Evolutionary conservation across 1,140 invertebrate genomes (phyloP).

Genomic region (Pseudomyrmex concolor): DNA sequence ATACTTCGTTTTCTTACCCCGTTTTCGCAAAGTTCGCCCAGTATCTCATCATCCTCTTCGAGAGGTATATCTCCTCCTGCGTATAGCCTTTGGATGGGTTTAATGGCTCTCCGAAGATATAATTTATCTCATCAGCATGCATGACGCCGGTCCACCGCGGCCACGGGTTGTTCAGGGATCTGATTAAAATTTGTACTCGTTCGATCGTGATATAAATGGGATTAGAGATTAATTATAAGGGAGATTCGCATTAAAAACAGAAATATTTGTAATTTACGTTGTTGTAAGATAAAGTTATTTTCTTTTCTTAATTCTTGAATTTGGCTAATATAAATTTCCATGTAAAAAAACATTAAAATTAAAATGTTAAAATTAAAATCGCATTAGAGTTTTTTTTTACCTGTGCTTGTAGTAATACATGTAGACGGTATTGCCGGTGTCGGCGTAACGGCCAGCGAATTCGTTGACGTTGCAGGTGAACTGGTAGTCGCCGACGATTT

Average conservation of each 20-base stretch:
- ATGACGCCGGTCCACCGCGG: slow-evolving; percentile 98
- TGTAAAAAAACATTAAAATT: not conserved
- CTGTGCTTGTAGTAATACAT: slow-evolving; percentile 98
- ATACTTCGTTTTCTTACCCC: slow-evolving; percentile 88
- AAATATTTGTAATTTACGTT: too few species aligned
- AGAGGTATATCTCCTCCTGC: slow-evolving; percentile 91
- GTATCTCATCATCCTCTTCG: slow-evolving; percentile 95
- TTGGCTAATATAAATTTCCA: too few species aligned
- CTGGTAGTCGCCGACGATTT: slow-evolving; percentile 98
- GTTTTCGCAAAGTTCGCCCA: slow-evolving; percentile 98
- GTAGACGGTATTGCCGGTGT: slow-evolving; percentile 95
- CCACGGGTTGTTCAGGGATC: slow-evolving; percentile 93
- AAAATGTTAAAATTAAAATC: not conserved
- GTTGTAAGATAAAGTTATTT: too few species aligned
- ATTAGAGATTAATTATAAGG: too few species aligned
- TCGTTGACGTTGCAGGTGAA: slow-evolving; percentile 98
- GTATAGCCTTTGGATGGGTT: slow-evolving; percentile 92
- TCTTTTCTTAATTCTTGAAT: too few species aligned
- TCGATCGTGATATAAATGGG: not conserved
- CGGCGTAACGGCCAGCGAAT: slow-evolving; percentile 94
- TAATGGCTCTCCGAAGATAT: slow-evolving; percentile 96
- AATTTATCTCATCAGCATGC: slow-evolving; percentile 98
- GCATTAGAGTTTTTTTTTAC: slow-evolving; percentile 48
- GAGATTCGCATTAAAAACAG: too few species aligned
- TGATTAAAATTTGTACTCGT: slow-evolving; percentile 55